phyloP scores from a whole-genome alignment of 2,797 vertebrate species.

The Danio albolineatus region DNA sequence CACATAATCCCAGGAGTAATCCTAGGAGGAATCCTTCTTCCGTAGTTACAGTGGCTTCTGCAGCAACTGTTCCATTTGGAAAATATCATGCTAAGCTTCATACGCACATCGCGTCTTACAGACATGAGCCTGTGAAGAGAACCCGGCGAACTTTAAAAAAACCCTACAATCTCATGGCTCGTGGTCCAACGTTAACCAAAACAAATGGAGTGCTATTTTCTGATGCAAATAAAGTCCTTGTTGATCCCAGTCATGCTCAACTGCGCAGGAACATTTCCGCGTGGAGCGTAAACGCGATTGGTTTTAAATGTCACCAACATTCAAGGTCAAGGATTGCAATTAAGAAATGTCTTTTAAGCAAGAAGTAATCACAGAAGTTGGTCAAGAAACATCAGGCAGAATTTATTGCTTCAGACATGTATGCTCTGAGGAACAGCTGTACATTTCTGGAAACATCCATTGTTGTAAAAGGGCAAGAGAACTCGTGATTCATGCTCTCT shows the following conservation, averaged over 20 bases:
- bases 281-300: not conserved
- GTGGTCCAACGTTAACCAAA: not conserved
- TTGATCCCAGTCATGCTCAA: not conserved
- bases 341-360: not conserved
- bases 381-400: conserved; percentile 69
- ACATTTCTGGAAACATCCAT: conserved; percentile 66
- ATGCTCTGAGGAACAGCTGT: conserved; percentile 75
- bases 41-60: conserved; percentile 52
- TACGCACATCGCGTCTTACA: conserved; percentile 51
- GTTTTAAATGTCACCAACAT: not conserved
- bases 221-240: not conserved
- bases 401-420: conserved; percentile 82
- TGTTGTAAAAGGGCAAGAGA: conserved; percentile 26
- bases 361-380: conserved; percentile 49
- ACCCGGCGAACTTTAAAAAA: conserved; percentile 24
- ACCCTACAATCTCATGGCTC: not conserved
- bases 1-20: conserved; percentile 71
- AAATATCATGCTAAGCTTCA: conserved; percentile 65
- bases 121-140: conserved; percentile 38
- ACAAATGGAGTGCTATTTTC: conserved; percentile 1
- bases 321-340: not conserved
- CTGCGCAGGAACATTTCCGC: not conserved
- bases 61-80: conserved; percentile 67
- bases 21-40: conserved; percentile 43
- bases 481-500: conserved; percentile 20